These are phyloP conservation scores for Trachymyrmex septentrionalis DNA, from an alignment of 1,140 invertebrate genomes.

Conservation along the genomic window DNA sequence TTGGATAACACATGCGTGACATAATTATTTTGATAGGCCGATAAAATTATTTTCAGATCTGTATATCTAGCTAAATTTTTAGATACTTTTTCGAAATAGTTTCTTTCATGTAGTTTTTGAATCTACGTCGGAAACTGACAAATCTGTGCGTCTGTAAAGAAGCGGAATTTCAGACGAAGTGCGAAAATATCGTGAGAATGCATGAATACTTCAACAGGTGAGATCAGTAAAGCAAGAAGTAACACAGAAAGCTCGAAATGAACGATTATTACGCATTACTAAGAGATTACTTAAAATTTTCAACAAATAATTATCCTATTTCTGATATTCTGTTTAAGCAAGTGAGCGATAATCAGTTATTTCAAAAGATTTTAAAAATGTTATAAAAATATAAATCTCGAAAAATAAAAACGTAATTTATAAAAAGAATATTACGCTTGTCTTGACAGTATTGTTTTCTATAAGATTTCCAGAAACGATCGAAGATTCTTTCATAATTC, in stretches of 20 bases:
- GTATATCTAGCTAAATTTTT: no score
- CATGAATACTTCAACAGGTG: conserved; percentile 71
- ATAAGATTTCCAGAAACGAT: conserved; percentile 80
- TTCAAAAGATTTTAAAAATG: conserved; percentile 6
- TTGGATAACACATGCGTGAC: no score
- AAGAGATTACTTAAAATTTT: not conserved
- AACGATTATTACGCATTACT: not conserved
- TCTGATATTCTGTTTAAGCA: not conserved
- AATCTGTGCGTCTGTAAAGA: not conserved
- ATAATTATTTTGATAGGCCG: no score
- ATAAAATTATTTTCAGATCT: no score
- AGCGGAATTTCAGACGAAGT: not conserved
- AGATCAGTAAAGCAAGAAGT: not conserved
- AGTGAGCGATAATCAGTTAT: not conserved
- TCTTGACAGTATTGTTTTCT: not conserved
- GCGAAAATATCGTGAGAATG: conserved; percentile 45
- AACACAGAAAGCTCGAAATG: not conserved
- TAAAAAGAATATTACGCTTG: not conserved
- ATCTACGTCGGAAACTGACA: not conserved
- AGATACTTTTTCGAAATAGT: no score
- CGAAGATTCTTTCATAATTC: conserved; percentile 78
- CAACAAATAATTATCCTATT: not conserved
- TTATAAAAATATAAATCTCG: not conserved
- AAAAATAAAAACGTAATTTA: not conserved
- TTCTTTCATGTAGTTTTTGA: conserved; percentile 65